Evolutionary conservation across 2,113 vertebrate genomes (phyloP).

Genomic region (Epinephelus lanceolatus): DNA sequence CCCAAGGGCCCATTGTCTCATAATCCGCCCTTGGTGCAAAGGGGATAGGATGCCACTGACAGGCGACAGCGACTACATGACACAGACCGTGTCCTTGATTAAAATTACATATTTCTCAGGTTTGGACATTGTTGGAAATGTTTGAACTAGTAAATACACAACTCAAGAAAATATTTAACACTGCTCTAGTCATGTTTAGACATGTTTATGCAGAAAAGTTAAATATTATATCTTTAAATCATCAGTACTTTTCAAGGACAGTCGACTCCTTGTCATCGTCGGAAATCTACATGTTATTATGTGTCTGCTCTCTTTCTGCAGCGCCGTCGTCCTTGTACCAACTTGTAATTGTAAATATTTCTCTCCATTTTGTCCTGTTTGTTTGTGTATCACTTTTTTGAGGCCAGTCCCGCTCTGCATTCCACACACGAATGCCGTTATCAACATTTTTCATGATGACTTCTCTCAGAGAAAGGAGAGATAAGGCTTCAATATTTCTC

Average conservation of each 20-base stretch:
- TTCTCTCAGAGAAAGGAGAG: slow-evolving; percentile 46
- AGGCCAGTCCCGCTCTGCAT: slow-evolving; percentile 34
- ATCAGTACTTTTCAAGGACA: slow-evolving; percentile 7
- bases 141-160: no score
- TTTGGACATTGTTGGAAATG: no score
- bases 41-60: no score
- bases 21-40: no score
- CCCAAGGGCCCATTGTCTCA: no score
- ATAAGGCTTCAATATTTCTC: slow-evolving; percentile 58
- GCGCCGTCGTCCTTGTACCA: background rate
- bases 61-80: no score
- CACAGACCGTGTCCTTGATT: no score
- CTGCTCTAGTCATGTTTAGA: no score
- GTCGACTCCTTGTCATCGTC: background rate
- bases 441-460: slow-evolving; percentile 56
- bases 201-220: no score
- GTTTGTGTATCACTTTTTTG: slow-evolving; percentile 32
- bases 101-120: no score
- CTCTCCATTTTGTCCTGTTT: slow-evolving; percentile 10
- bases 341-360: slow-evolving; percentile 18
- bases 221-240: background rate
- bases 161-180: no score
- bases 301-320: background rate
- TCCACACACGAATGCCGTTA: slow-evolving; percentile 50
- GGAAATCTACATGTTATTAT: background rate